These are phyloP conservation scores for Chymomyza amoena DNA, from an alignment of 2,888 invertebrate genomes.

Conservation along the genomic window DNA sequence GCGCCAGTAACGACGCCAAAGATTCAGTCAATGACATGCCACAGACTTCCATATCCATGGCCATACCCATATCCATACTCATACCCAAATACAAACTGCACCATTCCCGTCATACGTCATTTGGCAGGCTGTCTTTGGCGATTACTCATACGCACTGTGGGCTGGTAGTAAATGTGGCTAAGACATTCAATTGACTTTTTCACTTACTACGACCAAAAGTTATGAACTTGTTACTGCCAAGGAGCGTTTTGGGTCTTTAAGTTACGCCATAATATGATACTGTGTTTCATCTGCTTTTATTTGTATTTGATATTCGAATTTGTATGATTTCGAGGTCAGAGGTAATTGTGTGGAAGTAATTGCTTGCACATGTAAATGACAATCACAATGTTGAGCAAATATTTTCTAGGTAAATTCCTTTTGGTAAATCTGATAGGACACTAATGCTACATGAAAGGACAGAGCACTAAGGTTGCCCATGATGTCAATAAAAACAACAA, in stretches of 20 bases:
- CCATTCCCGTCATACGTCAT: slow-evolving; percentile 14
- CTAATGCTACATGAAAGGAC: neutral
- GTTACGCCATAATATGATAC: neutral
- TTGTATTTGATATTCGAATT: neutral
- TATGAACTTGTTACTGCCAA: slow-evolving; percentile 39
- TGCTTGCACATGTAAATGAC: slow-evolving; percentile 39
- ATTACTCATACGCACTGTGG: slow-evolving; percentile 70
- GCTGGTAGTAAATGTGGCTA: slow-evolving; percentile 44
- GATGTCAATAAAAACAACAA: neutral
- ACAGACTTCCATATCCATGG: slow-evolving; percentile 31
- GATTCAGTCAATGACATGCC: neutral
- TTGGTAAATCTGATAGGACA: neutral
- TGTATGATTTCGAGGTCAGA: slow-evolving; percentile 8
- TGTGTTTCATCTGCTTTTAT: neutral
- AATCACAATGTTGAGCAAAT: slow-evolving; percentile 39
- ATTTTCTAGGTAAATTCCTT: slow-evolving; percentile 32
- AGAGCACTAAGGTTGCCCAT: neutral
- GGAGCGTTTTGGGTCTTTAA: neutral
- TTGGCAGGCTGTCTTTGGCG: slow-evolving; percentile 36
- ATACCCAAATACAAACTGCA: slow-evolving; percentile 14
- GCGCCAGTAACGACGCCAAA: slow-evolving; percentile 12
- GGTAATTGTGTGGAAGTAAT: slow-evolving; percentile 50
- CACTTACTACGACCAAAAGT: slow-evolving; percentile 22
- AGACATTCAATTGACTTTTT: slow-evolving; percentile 43
- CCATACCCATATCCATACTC: slow-evolving; percentile 32